Evolutionary conservation across 1,140 invertebrate species (phyloP).

Genomic region (Penaeus indicus): DNA sequence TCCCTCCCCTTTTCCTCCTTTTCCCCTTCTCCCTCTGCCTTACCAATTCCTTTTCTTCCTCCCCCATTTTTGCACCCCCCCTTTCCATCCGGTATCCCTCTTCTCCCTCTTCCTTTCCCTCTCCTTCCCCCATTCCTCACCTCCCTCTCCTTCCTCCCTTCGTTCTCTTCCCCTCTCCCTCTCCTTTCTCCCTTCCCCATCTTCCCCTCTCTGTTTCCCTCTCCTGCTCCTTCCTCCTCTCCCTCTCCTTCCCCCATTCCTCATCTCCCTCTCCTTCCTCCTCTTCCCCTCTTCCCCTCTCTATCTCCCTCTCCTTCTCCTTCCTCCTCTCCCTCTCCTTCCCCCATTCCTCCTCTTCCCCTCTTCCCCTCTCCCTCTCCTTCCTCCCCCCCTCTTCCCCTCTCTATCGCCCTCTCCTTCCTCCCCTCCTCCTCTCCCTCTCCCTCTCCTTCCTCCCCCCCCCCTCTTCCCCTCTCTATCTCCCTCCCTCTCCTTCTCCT

Average conservation of each 20-base stretch:
- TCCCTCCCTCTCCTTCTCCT: neutral
- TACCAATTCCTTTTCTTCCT: no score
- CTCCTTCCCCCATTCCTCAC: no score
- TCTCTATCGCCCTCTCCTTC: neutral
- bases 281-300: slow-evolving; percentile 14
- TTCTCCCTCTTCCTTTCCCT: neutral
- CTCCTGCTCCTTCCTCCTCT: no score
- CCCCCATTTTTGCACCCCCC: no score
- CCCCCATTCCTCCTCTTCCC: no score
- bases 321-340: no score
- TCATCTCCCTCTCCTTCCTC: neutral
- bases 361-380: neutral
- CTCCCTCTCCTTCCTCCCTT: neutral
- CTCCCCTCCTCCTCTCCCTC: neutral
- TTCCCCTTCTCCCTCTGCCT: no score
- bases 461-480: neutral
- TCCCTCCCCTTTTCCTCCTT: no score
- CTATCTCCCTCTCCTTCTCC: neutral
- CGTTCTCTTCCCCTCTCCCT: neutral
- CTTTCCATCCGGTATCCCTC: no score
- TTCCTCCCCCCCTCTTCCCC: neutral
- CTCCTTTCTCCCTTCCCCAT: no score
- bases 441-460: neutral
- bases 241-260: no score
- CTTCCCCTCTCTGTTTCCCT: neutral